Conservation (phyloP, 2,113 vertebrate species). For the Aythya baeri region DNA sequence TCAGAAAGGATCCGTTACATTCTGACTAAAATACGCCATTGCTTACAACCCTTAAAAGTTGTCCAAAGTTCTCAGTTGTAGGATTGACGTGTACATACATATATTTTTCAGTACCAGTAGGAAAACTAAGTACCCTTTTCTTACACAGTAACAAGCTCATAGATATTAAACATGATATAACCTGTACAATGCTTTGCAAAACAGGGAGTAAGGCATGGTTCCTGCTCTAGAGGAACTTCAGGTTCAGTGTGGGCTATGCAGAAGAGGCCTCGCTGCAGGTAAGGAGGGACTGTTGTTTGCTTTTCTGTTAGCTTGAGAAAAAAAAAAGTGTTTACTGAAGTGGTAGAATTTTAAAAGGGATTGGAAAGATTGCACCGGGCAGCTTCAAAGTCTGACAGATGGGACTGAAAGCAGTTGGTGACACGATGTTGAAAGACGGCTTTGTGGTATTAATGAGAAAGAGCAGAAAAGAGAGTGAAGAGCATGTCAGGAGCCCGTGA, state of each 20-base stretch:
- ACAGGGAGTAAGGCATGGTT: background rate
- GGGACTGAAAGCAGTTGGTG: background rate
- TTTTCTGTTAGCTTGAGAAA: background rate
- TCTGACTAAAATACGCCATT: background rate
- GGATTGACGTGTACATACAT: background rate
- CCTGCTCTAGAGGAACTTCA: background rate
- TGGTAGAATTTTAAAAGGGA: background rate
- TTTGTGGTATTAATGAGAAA: background rate
- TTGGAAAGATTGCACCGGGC: background rate
- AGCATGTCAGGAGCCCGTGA: constrained; percentile 3
- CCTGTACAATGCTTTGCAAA: background rate
- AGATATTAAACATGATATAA: background rate
- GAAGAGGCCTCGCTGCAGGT: background rate
- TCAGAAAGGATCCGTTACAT: background rate
- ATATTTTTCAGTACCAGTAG: background rate
- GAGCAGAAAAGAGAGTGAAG: background rate
- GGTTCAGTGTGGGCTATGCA: background rate
- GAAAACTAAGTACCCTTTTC: background rate
- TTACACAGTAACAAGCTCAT: background rate
- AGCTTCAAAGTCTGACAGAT: background rate
- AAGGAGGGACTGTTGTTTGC: background rate
- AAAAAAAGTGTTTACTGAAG: background rate
- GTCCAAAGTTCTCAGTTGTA: background rate
- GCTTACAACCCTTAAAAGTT: background rate
- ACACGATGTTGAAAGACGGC: background rate